Base-by-base conservation (phyloP, 1,140 invertebrate genomes). In the Drosophila yakuba region DNA sequence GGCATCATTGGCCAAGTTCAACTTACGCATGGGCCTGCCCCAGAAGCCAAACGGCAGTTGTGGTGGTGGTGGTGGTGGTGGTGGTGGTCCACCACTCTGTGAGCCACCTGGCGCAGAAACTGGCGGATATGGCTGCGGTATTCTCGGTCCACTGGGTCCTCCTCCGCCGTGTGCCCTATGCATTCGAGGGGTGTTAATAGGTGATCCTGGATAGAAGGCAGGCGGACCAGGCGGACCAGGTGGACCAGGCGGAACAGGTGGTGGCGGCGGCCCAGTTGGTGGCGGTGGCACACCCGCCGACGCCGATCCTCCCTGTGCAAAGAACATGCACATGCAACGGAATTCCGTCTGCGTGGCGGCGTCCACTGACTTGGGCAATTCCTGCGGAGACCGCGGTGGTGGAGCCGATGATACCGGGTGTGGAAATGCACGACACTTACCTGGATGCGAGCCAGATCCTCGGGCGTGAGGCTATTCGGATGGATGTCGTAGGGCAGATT, bases 331-430 rank as follows among this genome's bases (percentile, higher is more conserved):
- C 11, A 54, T 48, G 59, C 80, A 79, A 0, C 48, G 71, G 14
- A 54, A 80, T 0, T 84, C 81, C 2, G 81, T 84, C 60, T 84
- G 81, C 3, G 81, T 85, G 47, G 25, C 15, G 2, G 15, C 73
- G 17, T 48, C 23, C 4, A 28, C 10, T 2, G 43, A 7, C 10
- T 59, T 12, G 1, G 77, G 60, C 4, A 54, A 23, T 0, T 28
- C 23, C 77, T 85, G 60, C 0, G 25, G 17, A 2, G 2, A 23
- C 11, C 3, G n/a, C 6, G 7, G 14, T 1, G 43, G 8, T 36
- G 8, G 23, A 8, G 7, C n/a, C 14, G 2, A 14, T 14, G 10
- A 1, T 2, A 23, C 11, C 12, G 23, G 20, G 5, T 8, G 41
- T 6, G 12, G 8, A 38, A 6, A 4, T 10, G 2, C 7, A 8